phyloP scores from a whole-genome alignment of 2,888 invertebrate genomes.

The Gastracanthus pulcherrimus region DNA sequence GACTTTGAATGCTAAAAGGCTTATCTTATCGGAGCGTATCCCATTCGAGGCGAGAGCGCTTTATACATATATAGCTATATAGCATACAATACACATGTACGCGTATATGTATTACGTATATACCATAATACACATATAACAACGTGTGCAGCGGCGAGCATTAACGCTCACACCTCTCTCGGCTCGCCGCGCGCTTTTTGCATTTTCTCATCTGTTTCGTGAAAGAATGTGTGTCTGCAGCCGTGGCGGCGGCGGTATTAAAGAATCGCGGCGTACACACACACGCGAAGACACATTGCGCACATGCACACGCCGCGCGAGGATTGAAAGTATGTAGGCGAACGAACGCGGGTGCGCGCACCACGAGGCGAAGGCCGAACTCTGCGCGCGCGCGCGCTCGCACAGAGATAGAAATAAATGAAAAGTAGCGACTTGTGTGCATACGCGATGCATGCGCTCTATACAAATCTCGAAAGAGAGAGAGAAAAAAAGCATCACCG shows the following conservation, averaged over 20 bases:
- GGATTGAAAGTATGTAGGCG: neutral
- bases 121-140: neutral
- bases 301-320: neutral
- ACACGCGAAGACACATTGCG: no score
- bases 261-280: no score
- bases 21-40: neutral
- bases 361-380: neutral
- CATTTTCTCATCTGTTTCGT: slow-evolving; percentile 11
- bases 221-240: slow-evolving; percentile 8
- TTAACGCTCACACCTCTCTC: neutral
- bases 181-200: neutral
- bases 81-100: neutral
- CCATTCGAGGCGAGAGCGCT: neutral
- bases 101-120: no score
- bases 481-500: neutral
- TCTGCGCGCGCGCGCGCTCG: neutral
- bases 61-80: neutral
- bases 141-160: neutral
- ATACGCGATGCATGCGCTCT: neutral
- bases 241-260: neutral
- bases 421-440: neutral
- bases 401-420: neutral
- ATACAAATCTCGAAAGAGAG: neutral
- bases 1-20: neutral
- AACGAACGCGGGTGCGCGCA: no score